Base-by-base conservation (phyloP, 2,113 vertebrate genomes). In the Otolemur garnettii region DNA sequence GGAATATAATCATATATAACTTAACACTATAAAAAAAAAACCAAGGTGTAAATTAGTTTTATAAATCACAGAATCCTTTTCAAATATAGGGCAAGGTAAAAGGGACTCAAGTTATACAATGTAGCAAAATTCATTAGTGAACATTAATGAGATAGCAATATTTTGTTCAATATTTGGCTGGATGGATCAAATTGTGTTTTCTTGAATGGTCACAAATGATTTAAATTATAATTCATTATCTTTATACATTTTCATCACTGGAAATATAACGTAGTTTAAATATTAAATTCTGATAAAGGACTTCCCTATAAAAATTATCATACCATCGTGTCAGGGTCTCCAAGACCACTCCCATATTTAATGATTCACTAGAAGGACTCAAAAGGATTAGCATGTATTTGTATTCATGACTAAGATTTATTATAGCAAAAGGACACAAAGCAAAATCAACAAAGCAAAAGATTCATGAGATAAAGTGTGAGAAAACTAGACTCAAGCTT, bases 201-300 rank as follows among this genome's bases (percentile, higher is more conserved):
- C 42, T 75, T 85, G 69, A 82, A 55, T 74, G 84, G 11, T 91
- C 45, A 92, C 60, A 74, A 66, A 22, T 84, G 85, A 35, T 83
- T 69, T 66, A 89, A 77, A 66, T 82, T 83, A n/a, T 24, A 79
- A 86, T 33, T 85, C 14, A 79, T 83, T 96, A 55, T 83, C 7
- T 55, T 82, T 69, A 42, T 38, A 50, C 24, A 79, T 83, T 71
- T 95, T 88, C 12, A 90, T 95, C 26, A 45, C 14, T 92, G 42
- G 19, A 83, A 92, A 93, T 87, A 68, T 64, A 89, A 53, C 66
- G 1, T n/a, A 53, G 17, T 81, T 60, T 95, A 91, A 94, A 45
- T 83, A 69, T 79, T 72, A 69, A 89, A 66, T 90, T 90, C 1
- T 79, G 26, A 35, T 38, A 83, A 79, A 86, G 9, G 15, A 50